Base-by-base conservation (phyloP, 2,113 vertebrate species). In the Cacatua alba region DNA sequence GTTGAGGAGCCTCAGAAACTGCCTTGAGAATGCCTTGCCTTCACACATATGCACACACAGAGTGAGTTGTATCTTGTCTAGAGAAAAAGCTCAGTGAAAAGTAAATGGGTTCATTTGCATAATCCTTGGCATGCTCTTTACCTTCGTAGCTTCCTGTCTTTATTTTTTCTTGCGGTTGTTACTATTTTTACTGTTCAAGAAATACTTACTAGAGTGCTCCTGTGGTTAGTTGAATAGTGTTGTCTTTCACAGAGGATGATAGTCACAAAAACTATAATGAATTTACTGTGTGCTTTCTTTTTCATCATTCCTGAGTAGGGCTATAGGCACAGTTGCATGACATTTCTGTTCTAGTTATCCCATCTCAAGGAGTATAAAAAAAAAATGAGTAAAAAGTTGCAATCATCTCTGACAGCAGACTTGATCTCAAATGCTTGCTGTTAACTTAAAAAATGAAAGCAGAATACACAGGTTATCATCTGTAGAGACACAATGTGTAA, bases 11-110 rank as follows among this genome's bases (percentile, higher is more conserved):
- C 57, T 80, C 29, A 46, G 76, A 5, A 64, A 7, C 39, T 55
- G 52, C 39, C 15, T 80, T 49, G 29, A 33, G 81, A 35, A 29
- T 26, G 33, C 49, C 23, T 12, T 51, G 29, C 46, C 31, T 75
- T 81, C 43, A 49, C 72, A 64, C 8, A 6, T 7, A 6, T 23
- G 23, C 43, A 31, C 35, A 37, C 41, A 69, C 53, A 23, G 15
- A 59, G 15, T 25, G 39, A 81, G 41, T 37, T 0, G 0, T 46
- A 2, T 43, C 11, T 25, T 77, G 29, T 55, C 81, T 51, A 4
- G 13, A 35, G 49, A 21, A 72, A 24, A 48, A 69, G 33, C 59
- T 70, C 31, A 23, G 44, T 78, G 82, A 15, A 80, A 83, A 81
- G n/a, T 43, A 48, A 84, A 39, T 69, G 13, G 13, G 44, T 91